Conservation (phyloP, 2,113 vertebrate species). For the Podarcis cretensis region DNA sequence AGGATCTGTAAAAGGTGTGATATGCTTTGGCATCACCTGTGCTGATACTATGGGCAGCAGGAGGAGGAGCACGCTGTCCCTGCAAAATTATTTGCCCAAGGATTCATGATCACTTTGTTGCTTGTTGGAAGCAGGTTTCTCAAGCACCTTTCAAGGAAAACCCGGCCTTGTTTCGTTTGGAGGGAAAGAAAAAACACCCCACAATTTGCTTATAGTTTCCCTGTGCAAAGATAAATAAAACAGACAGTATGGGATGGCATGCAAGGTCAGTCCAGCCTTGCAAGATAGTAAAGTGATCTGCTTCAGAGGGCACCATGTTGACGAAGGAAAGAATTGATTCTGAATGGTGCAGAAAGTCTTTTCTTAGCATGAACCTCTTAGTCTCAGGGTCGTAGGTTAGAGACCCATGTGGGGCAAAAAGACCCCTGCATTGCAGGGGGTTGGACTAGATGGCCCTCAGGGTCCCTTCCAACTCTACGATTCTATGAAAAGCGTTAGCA, state of each 20-base stretch:
- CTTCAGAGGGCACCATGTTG: neutral
- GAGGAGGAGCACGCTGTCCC: neutral
- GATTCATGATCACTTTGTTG: neutral
- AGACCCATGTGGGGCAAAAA: too few species aligned
- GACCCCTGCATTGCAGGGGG: too few species aligned
- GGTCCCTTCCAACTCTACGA: too few species aligned
- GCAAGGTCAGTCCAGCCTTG: neutral
- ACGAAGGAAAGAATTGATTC: neutral
- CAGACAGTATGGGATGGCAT: neutral
- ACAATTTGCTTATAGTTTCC: conserved; percentile 2
- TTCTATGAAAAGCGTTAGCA: neutral
- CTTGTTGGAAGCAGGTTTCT: neutral
- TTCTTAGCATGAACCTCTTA: neutral
- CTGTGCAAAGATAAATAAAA: neutral
- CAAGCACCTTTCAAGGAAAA: neutral
- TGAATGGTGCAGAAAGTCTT: neutral
- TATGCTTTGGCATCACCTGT: neutral
- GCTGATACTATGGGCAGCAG: neutral
- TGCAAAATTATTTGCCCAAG: neutral
- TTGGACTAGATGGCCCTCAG: too few species aligned
- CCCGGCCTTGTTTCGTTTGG: neutral
- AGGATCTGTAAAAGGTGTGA: neutral
- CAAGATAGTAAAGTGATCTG: neutral
- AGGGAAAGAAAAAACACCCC: neutral
- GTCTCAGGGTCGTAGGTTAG: too few species aligned